Base-by-base conservation (phyloP, 2,888 invertebrate genomes). In the Mesorhabditis sp. region DNA sequence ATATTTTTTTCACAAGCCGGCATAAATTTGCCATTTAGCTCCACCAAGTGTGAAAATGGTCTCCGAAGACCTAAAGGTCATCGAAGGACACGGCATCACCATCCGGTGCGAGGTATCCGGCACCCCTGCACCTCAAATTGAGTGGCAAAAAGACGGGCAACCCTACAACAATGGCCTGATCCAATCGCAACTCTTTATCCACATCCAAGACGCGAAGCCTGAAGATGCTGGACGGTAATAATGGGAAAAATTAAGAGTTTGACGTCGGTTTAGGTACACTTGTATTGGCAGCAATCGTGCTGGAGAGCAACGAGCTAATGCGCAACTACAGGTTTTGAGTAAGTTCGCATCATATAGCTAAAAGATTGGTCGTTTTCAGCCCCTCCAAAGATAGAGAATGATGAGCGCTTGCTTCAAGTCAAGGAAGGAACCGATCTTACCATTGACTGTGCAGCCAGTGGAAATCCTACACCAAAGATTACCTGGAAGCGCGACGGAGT, bases 321-420 rank as follows among this genome's bases (percentile, higher is more conserved):
- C 90, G 71, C 85, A 86, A 58, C 80, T 91, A 0, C 87, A 88
- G 62, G 89, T 91, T 0, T 84, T 90, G 72, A 89, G 91, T 90
- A 83, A 83, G 86, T 74, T 44, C 43, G 62, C 42, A 69, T 67
- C 42, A 15, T 4, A 70, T 61, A 58, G 45, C 43, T 58, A 13
- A 66, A 44, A 42, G 66, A 61, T 45, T 65, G n/a, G 7, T 43
- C 41, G 45, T 66, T 81, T 84, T 67, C 81, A 88, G 88, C 87
- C 13, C 86, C 87, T 4, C 88, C 88, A 4, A 79, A 70, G 10
- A 86, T 88, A 62, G 76, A 70, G 3, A 79, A 83, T 28, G 82
- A 80, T 10, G 85, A 85, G 63, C 72, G 84, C n/a, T 72, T 86
- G 5, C 70, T 86, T 15, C 75, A 76, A 62, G 86, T 87, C 3